Conservation (phyloP, 1,140 invertebrate species). For the Anthonomus grandis region DNA sequence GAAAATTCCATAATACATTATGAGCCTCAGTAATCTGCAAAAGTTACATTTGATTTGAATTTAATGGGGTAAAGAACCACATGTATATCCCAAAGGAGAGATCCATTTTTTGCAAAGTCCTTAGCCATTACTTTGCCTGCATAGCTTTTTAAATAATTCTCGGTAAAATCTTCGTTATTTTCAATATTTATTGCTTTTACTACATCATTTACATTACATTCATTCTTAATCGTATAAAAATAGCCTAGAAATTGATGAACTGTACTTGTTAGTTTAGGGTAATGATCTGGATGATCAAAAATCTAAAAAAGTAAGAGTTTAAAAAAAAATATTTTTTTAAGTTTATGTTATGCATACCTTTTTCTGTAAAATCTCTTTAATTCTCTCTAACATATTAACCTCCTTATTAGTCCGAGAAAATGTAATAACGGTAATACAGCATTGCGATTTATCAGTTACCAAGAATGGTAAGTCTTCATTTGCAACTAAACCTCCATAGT, state of each 20-base stretch:
- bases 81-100: conserved; percentile 1
- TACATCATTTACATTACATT: background rate
- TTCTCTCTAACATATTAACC: background rate
- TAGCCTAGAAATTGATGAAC: background rate
- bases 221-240: background rate
- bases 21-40: background rate
- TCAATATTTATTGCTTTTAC: background rate
- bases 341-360: background rate
- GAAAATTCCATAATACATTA: no score
- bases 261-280: background rate
- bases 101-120: background rate
- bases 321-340: background rate
- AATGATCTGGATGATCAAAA: background rate
- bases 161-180: background rate
- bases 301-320: background rate
- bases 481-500: background rate
- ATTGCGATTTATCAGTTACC: background rate
- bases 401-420: background rate
- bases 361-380: background rate
- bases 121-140: background rate
- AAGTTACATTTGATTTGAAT: background rate
- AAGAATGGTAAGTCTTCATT: background rate
- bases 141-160: background rate
- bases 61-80: background rate
- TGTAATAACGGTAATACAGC: background rate